A percentile compares a stretch with the other conserved stretches of the same genome.
Evolutionary conservation across 2,113 vertebrate genomes (phyloP).

Genomic region (Thunnus maccoyii): DNA sequence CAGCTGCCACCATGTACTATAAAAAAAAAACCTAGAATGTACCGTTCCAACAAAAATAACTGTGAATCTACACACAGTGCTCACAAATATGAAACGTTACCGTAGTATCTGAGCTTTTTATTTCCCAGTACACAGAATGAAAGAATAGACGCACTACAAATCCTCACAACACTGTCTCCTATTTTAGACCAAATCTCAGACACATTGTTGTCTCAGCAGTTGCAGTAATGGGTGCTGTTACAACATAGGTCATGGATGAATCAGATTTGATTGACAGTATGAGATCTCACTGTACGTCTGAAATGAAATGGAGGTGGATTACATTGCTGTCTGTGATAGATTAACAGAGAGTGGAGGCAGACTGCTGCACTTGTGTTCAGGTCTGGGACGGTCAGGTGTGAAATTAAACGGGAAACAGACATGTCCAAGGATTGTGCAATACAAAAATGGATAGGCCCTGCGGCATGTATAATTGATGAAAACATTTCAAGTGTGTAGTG

Average conservation of each 20-base stretch:
- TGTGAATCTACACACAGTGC: not conserved
- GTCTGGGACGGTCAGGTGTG: slow-evolving; percentile 80
- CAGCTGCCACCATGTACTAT: not conserved
- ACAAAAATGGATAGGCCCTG: slow-evolving; percentile 56
- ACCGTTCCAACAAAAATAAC: not conserved
- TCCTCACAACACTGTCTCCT: not conserved
- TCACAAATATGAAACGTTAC: slow-evolving; percentile 22
- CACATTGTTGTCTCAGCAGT: slow-evolving; percentile 29
- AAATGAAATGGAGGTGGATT: slow-evolving; percentile 49
- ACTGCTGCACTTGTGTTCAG: slow-evolving; percentile 53
- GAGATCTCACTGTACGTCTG: slow-evolving; percentile 51
- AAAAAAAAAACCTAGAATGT: not conserved
- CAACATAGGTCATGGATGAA: slow-evolving; percentile 53
- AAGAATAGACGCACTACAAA: not conserved
- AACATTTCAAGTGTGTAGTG: slow-evolving; percentile 32
- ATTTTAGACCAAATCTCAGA: slow-evolving; percentile 27
- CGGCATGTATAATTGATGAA: slow-evolving; percentile 73
- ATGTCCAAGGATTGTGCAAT: slow-evolving; percentile 41
- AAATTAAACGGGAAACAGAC: slow-evolving; percentile 84
- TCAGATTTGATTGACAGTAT: slow-evolving; percentile 51
- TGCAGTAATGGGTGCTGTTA: slow-evolving; percentile 36
- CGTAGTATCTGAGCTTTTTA: not conserved
- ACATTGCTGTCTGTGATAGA: slow-evolving; percentile 46
- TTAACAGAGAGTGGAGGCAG: slow-evolving; percentile 61
- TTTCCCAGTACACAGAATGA: not conserved